These are phyloP conservation scores for Xenopus tropicalis DNA, from an alignment of 2,113 vertebrate species.

Conservation along the genomic window UCB_Xtro_10.0 CM004443.2:178658001-178658500, in stretches of 20 bases:
- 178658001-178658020: constrained; percentile 69
- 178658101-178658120: constrained; percentile 94
- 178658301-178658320: too few relatives aligned
- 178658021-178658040: constrained; percentile 79
- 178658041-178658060: constrained; percentile 94
- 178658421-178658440: too few relatives aligned
- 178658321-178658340: too few relatives aligned
- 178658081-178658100: constrained; percentile 94
- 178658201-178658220: constrained; percentile 78
- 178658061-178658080: constrained; percentile 92
- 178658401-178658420: too few relatives aligned
- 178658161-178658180: constrained; percentile 67
- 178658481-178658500: too few relatives aligned
- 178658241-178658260: constrained; percentile 67
- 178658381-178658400: too few relatives aligned
- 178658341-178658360: too few relatives aligned
- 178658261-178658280: constrained; percentile 47
- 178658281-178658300: constrained; percentile 47
- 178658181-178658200: constrained; percentile 76
- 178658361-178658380: too few relatives aligned
- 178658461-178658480: too few relatives aligned
- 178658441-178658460: too few relatives aligned
- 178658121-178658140: constrained; percentile 87
- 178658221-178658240: constrained; percentile 89
- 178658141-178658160: constrained; percentile 77